Evolutionary conservation across 2,888 invertebrate species (phyloP).

Genomic region (Drosophila histrio): DNA sequence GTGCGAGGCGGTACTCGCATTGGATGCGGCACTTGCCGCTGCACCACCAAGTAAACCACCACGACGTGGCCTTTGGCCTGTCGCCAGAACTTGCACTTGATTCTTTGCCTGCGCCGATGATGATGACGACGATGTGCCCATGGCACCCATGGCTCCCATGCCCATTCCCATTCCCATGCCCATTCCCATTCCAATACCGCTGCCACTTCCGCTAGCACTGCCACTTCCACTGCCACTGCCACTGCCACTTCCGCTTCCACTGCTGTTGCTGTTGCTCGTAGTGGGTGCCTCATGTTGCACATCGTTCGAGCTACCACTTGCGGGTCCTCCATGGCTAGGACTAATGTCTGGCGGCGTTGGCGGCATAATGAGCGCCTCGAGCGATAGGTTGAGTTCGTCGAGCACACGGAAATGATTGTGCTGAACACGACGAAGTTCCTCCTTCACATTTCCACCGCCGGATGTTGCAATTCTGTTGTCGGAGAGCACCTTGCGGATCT

Average conservation of each 20-base stretch:
- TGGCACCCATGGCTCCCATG: neutral
- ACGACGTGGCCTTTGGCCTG: conserved; percentile 69
- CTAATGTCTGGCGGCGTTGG: conserved; percentile 85
- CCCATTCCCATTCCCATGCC: neutral
- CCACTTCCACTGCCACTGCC: conserved; percentile 15
- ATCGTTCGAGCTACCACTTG: conserved; percentile 66
- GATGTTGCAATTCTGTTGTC: conserved; percentile 87
- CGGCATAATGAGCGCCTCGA: conserved; percentile 96
- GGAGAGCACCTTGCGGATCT: conserved; percentile 83
- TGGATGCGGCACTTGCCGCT: conserved; percentile 70
- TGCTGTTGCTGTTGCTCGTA: conserved; percentile 34
- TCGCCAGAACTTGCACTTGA: conserved; percentile 20
- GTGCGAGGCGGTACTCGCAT: conserved; percentile 78
- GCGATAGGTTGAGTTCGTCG: conserved; percentile 93
- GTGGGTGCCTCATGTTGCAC: conserved; percentile 85
- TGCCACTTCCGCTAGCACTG: conserved; percentile 7
- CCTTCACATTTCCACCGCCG: conserved; percentile 90
- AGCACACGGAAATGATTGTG: conserved; percentile 92
- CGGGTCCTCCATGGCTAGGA: conserved; percentile 84
- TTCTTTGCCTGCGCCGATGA: conserved; percentile 41
- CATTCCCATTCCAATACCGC: neutral
- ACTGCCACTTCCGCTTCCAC: conserved; percentile 7
- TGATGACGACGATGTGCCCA: conserved; percentile 27
- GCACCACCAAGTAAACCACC: conserved; percentile 80
- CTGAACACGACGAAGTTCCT: conserved; percentile 93